A percentile compares a stretch with the other conserved stretches of the same genome.
phyloP scores from a whole-genome alignment of 2,113 vertebrate genomes.

The Myrmecophaga tridactyla region DNA sequence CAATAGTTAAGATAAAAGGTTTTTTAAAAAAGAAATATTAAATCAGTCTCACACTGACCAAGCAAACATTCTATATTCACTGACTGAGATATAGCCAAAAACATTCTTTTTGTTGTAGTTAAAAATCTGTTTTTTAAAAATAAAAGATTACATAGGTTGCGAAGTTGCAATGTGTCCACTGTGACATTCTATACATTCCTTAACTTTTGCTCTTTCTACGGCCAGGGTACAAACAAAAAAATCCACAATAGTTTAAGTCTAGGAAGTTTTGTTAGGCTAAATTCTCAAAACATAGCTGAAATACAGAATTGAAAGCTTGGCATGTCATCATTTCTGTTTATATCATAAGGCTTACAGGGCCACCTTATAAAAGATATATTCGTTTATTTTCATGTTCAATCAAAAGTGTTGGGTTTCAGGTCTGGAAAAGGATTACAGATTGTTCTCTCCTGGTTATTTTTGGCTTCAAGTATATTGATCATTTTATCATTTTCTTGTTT shows the following conservation, averaged over 20 bases:
- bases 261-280: constrained; percentile 48
- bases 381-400: constrained; percentile 70
- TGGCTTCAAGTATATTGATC: constrained; percentile 82
- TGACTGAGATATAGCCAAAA: constrained; percentile 25
- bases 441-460: constrained; percentile 81
- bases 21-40: constrained; percentile 46
- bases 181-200: not conserved
- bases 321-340: constrained; percentile 44
- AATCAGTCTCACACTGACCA: constrained; percentile 10
- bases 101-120: constrained; percentile 14
- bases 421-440: constrained; percentile 77
- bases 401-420: constrained; percentile 74
- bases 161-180: not conserved
- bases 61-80: not conserved
- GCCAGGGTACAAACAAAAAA: constrained; percentile 45
- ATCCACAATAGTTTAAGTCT: constrained; percentile 38
- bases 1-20: not conserved
- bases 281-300: constrained; percentile 52
- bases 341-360: constrained; percentile 31
- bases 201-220: constrained; percentile 46
- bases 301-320: constrained; percentile 24
- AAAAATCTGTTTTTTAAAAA: not conserved
- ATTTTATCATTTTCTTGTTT: constrained; percentile 81
- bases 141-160: not conserved
- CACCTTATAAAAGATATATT: constrained; percentile 63